Conservation (phyloP, 2,888 invertebrate species). For the Gortyna flavago region DNA sequence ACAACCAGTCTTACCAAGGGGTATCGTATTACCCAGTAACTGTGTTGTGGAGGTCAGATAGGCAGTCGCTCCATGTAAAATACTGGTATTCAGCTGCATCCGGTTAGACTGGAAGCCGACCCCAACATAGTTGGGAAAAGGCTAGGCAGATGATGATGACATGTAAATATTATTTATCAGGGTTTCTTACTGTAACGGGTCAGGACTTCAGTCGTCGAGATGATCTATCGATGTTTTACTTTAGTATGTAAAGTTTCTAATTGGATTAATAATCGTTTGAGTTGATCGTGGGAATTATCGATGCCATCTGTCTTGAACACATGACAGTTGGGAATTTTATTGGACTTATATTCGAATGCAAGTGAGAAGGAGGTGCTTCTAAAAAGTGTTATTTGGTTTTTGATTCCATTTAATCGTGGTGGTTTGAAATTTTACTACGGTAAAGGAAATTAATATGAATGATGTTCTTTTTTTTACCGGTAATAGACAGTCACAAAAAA, state of each 20-base stretch:
- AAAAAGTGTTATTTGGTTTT: not conserved
- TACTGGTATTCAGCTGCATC: no score
- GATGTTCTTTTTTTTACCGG: not conserved
- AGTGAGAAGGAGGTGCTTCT: not conserved
- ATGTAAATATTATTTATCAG: conserved; percentile 60
- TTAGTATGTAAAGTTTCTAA: conserved; percentile 46
- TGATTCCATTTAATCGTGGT: no score
- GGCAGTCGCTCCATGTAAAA: no score
- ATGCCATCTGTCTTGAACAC: conserved; percentile 33
- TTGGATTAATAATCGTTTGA: conserved; percentile 41
- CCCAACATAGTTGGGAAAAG: no score
- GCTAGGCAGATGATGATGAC: conserved; percentile 37
- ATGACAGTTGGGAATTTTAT: conserved; percentile 15
- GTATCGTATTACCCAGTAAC: no score
- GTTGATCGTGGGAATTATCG: conserved; percentile 29
- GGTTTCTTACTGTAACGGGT: conserved; percentile 33
- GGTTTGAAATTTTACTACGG: no score
- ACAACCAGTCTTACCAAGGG: no score
- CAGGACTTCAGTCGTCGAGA: conserved; percentile 17
- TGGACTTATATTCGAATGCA: not conserved
- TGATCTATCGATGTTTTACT: conserved; percentile 62
- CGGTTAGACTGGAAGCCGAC: no score
- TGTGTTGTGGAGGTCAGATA: no score
- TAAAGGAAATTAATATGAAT: no score
- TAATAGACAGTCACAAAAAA: no score